Conservation (phyloP, 2,113 vertebrate genomes). For the Eulemur macaco region DNA sequence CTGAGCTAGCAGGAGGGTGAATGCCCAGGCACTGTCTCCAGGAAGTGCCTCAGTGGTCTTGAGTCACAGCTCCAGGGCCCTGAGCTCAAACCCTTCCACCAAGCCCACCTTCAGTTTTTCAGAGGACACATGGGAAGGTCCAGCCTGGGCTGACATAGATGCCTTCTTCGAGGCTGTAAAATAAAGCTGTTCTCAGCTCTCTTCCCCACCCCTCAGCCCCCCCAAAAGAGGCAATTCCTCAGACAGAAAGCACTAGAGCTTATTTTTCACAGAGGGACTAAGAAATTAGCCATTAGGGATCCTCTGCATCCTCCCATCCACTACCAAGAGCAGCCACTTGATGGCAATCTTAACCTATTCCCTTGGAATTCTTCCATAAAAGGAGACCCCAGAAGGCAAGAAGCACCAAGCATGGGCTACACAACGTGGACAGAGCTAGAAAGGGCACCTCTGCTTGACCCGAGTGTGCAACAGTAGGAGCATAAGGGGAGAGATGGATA, state of each 20-base stretch:
- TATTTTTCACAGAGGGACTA: neutral
- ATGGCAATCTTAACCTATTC: constrained; percentile 75
- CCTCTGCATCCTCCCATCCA: constrained; percentile 13
- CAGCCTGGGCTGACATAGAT: accelerated
- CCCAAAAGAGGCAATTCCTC: neutral
- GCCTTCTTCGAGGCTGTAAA: neutral
- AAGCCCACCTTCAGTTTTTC: neutral
- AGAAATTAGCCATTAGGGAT: neutral
- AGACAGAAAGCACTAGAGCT: too few species aligned
- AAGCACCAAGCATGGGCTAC: neutral
- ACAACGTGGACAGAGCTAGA: neutral
- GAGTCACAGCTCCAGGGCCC: neutral
- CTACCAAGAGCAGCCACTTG: constrained; percentile 77
- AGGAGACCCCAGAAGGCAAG: constrained; percentile 16
- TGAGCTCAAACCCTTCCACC: too few species aligned
- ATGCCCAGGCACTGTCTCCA: neutral
- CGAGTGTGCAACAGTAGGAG: too few species aligned
- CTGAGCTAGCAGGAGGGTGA: neutral
- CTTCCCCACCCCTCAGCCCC: neutral
- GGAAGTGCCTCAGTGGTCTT: neutral
- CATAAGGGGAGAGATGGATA: accelerated
- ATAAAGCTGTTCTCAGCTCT: neutral
- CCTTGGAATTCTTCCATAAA: constrained; percentile 68
- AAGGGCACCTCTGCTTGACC: neutral
- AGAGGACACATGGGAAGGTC: accelerated